Evolutionary conservation across 2,113 vertebrate species (phyloP).

Genomic region (Camelus bactrianus): DNA sequence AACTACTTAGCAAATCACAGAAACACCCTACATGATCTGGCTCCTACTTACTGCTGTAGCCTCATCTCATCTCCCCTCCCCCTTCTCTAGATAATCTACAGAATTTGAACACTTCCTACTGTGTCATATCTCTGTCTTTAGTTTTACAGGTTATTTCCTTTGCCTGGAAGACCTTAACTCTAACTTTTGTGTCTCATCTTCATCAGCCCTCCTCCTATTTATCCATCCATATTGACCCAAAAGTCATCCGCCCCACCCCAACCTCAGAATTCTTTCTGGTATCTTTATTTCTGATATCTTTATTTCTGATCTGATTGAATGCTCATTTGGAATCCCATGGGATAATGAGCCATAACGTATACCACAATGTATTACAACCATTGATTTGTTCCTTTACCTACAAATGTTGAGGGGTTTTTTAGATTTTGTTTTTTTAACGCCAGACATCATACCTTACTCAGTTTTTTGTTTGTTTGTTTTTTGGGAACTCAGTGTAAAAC

Average conservation of each 20-base stretch:
- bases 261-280: not conserved
- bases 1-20: not conserved
- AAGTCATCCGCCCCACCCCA: not conserved
- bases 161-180: not conserved
- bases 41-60: not conserved
- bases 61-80: not conserved
- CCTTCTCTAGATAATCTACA: not conserved
- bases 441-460: not conserved
- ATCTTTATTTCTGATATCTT: no score
- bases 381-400: not conserved
- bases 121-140: not conserved
- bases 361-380: not conserved
- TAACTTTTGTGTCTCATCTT: not conserved
- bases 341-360: not conserved
- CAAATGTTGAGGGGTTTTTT: not conserved
- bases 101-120: not conserved
- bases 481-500: not conserved
- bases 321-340: not conserved
- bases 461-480: not conserved
- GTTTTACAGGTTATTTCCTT: not conserved
- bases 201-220: not conserved
- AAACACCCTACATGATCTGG: not conserved
- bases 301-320: not conserved
- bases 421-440: not conserved
- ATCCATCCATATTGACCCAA: not conserved